Conservation (phyloP, 2,113 vertebrate species). For the Pachypanchax playfairii region DNA sequence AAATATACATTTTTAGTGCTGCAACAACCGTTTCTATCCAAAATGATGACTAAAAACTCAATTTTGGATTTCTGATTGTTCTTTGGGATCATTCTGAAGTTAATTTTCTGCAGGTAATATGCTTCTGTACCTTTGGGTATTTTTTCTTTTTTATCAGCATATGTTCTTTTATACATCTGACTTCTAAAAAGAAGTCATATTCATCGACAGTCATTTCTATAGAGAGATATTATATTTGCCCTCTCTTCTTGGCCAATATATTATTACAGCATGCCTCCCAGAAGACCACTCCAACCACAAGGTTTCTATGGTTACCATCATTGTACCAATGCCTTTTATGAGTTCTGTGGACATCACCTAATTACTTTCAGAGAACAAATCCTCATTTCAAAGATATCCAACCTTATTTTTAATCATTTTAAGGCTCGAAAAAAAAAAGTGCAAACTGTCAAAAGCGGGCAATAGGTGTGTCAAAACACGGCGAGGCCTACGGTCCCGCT, state of each 20-base stretch:
- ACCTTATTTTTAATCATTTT: conserved; percentile 55
- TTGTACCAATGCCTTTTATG: conserved; percentile 62
- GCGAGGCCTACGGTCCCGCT: conserved; percentile 5
- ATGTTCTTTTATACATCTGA: conserved; percentile 6
- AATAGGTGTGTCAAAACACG: conserved; percentile 39
- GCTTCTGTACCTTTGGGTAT: conserved; percentile 13
- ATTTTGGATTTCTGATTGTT: neutral
- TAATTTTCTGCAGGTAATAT: conserved; percentile 23
- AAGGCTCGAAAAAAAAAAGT: conserved; percentile 25
- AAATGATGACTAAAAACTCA: neutral
- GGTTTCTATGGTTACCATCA: conserved; percentile 73
- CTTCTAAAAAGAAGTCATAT: conserved; percentile 35
- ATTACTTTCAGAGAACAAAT: conserved; percentile 66
- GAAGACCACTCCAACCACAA: conserved; percentile 49
- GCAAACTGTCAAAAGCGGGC: conserved; percentile 26
- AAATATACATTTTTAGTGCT: conserved; percentile 16
- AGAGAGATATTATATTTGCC: conserved; percentile 68
- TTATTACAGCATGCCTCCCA: conserved; percentile 64
- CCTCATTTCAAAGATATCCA: conserved; percentile 49
- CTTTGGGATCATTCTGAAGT: conserved; percentile 13
- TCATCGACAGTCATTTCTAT: conserved; percentile 65
- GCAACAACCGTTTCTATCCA: conserved; percentile 10
- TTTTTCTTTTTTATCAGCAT: conserved; percentile 21
- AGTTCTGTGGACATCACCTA: conserved; percentile 57
- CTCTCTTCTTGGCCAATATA: conserved; percentile 61